Conservation (phyloP, 2,113 vertebrate species). For the Lasiurus cinereus region DNA sequence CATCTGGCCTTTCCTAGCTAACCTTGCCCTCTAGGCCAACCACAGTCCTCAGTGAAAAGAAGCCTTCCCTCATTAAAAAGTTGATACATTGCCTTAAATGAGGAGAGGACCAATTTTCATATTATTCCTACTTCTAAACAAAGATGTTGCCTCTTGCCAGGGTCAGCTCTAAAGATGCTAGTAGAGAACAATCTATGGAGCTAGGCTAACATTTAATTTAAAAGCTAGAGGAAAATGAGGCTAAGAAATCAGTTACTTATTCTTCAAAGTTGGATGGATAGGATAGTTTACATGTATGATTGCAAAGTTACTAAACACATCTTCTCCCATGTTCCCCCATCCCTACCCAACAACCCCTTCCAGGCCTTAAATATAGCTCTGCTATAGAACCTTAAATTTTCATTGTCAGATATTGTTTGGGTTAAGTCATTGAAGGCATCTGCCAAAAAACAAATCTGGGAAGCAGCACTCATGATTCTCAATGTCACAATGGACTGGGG, state of each 20-base stretch:
- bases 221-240: slow-evolving; percentile 43
- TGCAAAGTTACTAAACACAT: neutral
- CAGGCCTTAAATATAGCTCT: neutral
- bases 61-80: neutral
- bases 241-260: neutral
- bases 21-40: neutral
- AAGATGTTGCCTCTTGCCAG: neutral
- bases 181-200: neutral
- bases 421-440: neutral
- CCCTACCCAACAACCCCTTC: neutral
- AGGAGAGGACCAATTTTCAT: neutral
- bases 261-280: neutral
- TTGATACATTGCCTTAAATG: neutral
- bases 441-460: neutral
- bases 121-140: neutral
- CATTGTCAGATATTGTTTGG: neutral
- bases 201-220: neutral
- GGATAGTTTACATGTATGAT: neutral
- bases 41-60: neutral
- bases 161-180: neutral
- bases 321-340: neutral
- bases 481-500: neutral
- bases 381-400: neutral
- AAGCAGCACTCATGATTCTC: neutral
- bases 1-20: neutral